Base-by-base conservation (phyloP, 2,113 vertebrate genomes). In the Corvus cornix region DNA sequence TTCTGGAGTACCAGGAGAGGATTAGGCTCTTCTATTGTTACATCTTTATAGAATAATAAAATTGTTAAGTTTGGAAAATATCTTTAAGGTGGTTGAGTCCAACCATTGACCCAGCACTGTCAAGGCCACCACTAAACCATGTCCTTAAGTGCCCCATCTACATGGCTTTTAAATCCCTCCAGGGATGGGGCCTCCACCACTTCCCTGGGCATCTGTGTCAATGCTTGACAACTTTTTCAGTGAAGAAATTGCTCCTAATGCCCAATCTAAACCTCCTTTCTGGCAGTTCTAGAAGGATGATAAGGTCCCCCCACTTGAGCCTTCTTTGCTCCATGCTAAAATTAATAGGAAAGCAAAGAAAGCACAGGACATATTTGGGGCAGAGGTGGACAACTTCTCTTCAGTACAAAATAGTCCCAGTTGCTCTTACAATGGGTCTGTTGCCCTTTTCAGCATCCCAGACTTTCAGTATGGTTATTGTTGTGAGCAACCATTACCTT, bases 341-440 rank as follows among this genome's bases (percentile, higher is more conserved):
- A 46, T 60, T 53, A 13, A 48, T 13, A 78, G 69, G 48, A 43
- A 81, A 63, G 35, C 37, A 39, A 27, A 84, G 88, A 53, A 84
- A 63, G 24, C 19, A 37, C 1, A 6, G 13, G 14, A 14, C 2
- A 2, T 4, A n/a, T 41, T 24, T 5, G 11, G 27, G 52, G 30
- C 59, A 66, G 67, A 62, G 16, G 7, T 88, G 23, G 20, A 63
- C 24, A 51, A 6, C 13, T 52, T 33, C 53, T 67, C 19, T 66
- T 55, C 23, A 76, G 1, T 16, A 21, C 30, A 41, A 35, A 43
- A 19, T n/a, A 16, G 35, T 30, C 18, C 7, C 10, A 8, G 12
- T 39, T 6, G 5, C 26, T 56, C 30, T 80, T 84, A 23, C 0
- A 44, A 5, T 28, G 26, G 8, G 2, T 28, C 11, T 37, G 0